Evolutionary conservation across 1,140 invertebrate species (phyloP).

Genomic region (Trichoplusia ni): DNA sequence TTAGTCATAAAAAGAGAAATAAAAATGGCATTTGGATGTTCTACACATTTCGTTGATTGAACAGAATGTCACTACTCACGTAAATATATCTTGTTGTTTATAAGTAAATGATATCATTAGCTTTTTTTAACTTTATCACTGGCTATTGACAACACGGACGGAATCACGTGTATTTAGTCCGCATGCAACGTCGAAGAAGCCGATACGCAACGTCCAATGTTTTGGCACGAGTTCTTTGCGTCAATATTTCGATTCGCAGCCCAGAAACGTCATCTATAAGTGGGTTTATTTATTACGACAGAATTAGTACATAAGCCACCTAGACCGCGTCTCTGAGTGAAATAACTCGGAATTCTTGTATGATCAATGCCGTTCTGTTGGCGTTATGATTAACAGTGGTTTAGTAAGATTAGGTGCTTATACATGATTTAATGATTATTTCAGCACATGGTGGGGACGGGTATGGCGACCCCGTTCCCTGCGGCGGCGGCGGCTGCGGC

Average conservation of each 20-base stretch:
- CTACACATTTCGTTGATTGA: no score
- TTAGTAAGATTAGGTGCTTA: no score
- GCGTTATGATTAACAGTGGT: no score
- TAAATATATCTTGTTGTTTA: no score
- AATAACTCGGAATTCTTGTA: conserved; percentile 39
- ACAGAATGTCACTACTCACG: no score
- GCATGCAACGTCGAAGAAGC: conserved; percentile 3
- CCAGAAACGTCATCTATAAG: conserved; percentile 74
- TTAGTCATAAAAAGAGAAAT: no score
- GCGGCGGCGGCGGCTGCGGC: conserved; percentile 89
- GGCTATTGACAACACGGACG: background rate
- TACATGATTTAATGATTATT: conserved; percentile 77
- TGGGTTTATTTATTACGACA: conserved; percentile 69
- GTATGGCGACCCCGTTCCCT: conserved; percentile 91
- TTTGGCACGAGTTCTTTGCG: conserved; percentile 66
- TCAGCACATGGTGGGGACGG: conserved; percentile 97
- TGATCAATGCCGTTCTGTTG: conserved; percentile 39
- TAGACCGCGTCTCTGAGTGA: conserved; percentile 57
- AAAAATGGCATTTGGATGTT: no score
- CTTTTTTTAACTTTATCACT: no score
- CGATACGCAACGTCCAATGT: conserved; percentile 39
- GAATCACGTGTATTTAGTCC: conserved; percentile 16
- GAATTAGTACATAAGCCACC: conserved; percentile 57
- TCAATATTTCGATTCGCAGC: conserved; percentile 76
- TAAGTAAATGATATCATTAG: no score